A percentile compares a stretch with the other conserved stretches of the same genome.
These are phyloP conservation scores for Sebastes kiyomatsui DNA, from an alignment of 2,797 vertebrate species.

Conservation along the genomic window DNA sequence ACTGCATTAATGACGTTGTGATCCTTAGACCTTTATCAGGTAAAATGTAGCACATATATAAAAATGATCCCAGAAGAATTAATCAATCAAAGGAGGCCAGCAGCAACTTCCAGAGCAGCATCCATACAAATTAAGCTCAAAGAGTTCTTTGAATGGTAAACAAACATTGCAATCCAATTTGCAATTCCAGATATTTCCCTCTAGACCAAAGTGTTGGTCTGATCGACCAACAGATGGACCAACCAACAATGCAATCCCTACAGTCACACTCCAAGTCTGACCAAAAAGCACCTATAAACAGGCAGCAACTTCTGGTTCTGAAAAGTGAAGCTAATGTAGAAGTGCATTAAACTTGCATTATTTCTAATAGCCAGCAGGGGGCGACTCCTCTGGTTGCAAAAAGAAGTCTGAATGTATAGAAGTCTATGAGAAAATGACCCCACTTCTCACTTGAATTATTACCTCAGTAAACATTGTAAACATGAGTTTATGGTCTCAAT, in stretches of 20 bases:
- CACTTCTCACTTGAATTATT: no score
- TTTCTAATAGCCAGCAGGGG: no score
- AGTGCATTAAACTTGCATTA: no score
- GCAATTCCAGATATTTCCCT: conserved; percentile 11
- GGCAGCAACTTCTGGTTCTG: no score
- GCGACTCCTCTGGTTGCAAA: no score
- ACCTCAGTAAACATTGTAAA: no score
- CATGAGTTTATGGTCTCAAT: no score
- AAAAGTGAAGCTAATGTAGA: background rate
- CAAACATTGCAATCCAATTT: conserved; percentile 12
- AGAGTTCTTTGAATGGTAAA: conserved; percentile 20
- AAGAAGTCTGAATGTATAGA: no score
- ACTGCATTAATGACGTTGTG: background rate
- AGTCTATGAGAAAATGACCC: no score
- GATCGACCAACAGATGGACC: background rate
- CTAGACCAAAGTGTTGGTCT: background rate
- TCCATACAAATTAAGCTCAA: conserved; percentile 6
- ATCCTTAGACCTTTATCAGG: background rate
- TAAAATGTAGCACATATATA: background rate
- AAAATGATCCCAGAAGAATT: background rate
- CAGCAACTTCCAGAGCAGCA: background rate
- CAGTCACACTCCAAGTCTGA: background rate
- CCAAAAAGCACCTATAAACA: background rate
- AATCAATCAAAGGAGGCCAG: background rate
- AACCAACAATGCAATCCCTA: background rate